Evolutionary conservation across 2,888 invertebrate genomes (phyloP), one percentile per base, ranked within the genome.

Genomic region (Eilema caniola): DNA sequence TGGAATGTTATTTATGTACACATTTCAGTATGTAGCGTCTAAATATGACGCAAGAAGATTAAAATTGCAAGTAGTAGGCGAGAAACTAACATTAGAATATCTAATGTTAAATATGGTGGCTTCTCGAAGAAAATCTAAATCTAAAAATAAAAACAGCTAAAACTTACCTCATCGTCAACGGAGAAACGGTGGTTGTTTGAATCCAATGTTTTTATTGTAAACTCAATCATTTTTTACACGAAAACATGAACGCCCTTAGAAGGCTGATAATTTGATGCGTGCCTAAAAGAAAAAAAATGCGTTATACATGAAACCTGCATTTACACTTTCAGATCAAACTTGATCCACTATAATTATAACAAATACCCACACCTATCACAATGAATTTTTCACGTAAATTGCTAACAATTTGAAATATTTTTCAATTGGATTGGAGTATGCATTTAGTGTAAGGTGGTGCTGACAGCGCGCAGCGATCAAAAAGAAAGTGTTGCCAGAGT

Each of bases 181-280:
- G 96, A 96, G 91, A 98, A 98, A 63, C 96, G 95, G 90, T 98
- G 98, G 95, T 98, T 98, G 89, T 96, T 97, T 56, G 98, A 97
- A 96, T 98, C 98, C 88, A 98, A 96, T 74, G 98, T 98, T 94
- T 98, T 98, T 83, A 98, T 98, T 82, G 98, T 98, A 85, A 98
- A 96, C 85, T 97, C 96, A 95, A 98, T 97, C 97, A 97, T 97
- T 88, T 90, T 96, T 83, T 69, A 76, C 82, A 84, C 78, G 83
- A 85, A 84, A 83, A 86, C 84, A 85, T 84, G 76, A 79, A 84
- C 84, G 81, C 83, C 83, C 80, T 71, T 81, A 69, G 66, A 81
- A 80, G 75, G 77, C 78, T 82, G 79, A 82, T 79, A 83, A 81
- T 77, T 83, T 81, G 80, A 85, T 83, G 85, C 85, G 85, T 82